These are phyloP conservation scores for Leucoraja ocellata DNA, from an alignment of 2,797 vertebrate genomes.

Conservation along the genomic window DNA sequence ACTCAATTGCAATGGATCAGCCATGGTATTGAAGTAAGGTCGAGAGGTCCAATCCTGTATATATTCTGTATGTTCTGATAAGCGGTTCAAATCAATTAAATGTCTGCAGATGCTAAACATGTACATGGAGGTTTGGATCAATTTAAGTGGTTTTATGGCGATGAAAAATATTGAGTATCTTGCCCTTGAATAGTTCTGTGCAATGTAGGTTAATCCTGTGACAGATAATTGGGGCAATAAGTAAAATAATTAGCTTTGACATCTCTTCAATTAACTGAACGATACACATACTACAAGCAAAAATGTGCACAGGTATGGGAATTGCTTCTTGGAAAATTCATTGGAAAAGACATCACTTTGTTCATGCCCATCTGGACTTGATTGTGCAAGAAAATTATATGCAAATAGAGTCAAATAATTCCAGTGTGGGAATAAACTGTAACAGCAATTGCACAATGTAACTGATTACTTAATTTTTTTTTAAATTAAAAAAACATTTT, in stretches of 20 bases:
- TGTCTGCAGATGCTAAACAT: background rate
- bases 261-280: too few species aligned
- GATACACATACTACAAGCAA: background rate
- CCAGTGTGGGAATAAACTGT: background rate
- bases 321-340: background rate
- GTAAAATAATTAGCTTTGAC: background rate
- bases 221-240: background rate
- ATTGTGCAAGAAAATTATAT: background rate
- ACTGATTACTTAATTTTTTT: background rate
- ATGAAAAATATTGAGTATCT: background rate
- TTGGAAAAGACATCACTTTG: background rate
- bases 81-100: background rate
- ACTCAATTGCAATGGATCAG: too few species aligned
- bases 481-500: background rate
- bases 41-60: too few species aligned
- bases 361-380: background rate
- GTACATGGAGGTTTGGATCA: background rate
- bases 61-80: background rate
- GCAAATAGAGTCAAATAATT: background rate
- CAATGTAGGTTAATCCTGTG: slow-evolving; percentile 5
- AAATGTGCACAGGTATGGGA: background rate
- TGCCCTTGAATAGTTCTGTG: background rate
- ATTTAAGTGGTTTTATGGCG: background rate
- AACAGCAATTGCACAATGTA: background rate
- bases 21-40: too few species aligned